phyloP scores from a whole-genome alignment of 1,140 invertebrate species.

The Phymorhynchus buccinoides region DNA sequence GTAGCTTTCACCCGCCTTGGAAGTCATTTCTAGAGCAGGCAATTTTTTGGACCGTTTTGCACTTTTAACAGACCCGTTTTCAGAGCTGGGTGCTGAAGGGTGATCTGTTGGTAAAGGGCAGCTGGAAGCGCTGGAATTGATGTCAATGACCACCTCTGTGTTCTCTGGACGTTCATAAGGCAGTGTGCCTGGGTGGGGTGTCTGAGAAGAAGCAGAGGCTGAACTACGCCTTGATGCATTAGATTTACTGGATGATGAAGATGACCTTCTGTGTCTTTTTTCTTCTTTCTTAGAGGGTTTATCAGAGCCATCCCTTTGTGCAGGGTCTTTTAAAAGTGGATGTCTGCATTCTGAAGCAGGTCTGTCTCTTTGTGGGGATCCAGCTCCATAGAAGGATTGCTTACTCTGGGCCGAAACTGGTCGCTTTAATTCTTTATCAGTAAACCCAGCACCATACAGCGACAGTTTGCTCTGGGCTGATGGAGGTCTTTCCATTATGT shows the following conservation, averaged over 20 bases:
- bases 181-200: conserved; percentile 14
- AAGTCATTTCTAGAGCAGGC: neutral
- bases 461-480: neutral
- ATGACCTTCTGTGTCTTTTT: neutral
- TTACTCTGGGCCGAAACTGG: neutral
- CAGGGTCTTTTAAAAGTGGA: neutral
- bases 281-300: neutral
- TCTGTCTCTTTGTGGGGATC: neutral
- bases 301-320: no score
- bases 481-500: neutral
- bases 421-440: neutral
- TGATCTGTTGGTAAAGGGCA: neutral
- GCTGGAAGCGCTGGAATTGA: neutral
- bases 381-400: neutral
- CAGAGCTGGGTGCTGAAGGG: neutral
- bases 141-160: conserved; percentile 7
- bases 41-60: neutral
- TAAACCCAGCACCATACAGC: neutral
- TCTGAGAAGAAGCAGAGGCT: neutral
- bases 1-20: neutral
- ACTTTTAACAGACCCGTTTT: neutral
- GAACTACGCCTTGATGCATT: neutral
- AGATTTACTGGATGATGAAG: neutral
- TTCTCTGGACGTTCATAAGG: neutral
- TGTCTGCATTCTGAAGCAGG: neutral